Conservation (phyloP, 2,797 vertebrate species). For the Lepidocolaptes lacrymiger region DNA sequence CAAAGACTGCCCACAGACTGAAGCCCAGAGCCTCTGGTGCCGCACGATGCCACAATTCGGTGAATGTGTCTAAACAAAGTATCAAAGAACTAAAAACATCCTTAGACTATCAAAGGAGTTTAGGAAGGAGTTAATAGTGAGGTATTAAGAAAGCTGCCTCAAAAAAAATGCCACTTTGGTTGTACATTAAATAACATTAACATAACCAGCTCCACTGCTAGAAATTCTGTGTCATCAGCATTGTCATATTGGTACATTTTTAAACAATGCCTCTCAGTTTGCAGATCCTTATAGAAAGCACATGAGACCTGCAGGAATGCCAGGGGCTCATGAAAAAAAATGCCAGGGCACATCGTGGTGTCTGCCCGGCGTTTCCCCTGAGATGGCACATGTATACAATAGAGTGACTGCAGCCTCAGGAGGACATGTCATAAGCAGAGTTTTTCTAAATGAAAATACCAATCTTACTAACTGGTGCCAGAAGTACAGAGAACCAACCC, state of each 20-base stretch:
- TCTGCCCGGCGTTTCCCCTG: neutral
- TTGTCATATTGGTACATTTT: neutral
- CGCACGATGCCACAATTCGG: neutral
- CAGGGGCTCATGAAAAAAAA: neutral
- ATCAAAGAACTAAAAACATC: neutral
- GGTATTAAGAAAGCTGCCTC: neutral
- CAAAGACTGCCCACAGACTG: neutral
- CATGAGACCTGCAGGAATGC: neutral
- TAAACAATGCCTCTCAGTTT: neutral
- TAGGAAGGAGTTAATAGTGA: neutral
- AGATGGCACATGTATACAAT: accelerated
- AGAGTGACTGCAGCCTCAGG: neutral
- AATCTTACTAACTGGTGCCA: neutral
- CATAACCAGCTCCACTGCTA: accelerated
- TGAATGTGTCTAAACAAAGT: neutral
- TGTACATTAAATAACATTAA: neutral
- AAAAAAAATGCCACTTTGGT: neutral
- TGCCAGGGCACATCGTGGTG: accelerated
- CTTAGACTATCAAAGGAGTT: neutral
- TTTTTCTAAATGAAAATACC: neutral
- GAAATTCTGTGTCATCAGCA: neutral
- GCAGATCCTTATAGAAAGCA: neutral
- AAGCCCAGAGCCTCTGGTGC: neutral
- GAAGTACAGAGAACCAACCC: neutral
- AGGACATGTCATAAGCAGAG: neutral